Percentiles rank a stretch among this genome's conserved stretches.
phyloP scores from a whole-genome alignment of 2,113 vertebrate species.

The Stegostoma tigrinum region DNA sequence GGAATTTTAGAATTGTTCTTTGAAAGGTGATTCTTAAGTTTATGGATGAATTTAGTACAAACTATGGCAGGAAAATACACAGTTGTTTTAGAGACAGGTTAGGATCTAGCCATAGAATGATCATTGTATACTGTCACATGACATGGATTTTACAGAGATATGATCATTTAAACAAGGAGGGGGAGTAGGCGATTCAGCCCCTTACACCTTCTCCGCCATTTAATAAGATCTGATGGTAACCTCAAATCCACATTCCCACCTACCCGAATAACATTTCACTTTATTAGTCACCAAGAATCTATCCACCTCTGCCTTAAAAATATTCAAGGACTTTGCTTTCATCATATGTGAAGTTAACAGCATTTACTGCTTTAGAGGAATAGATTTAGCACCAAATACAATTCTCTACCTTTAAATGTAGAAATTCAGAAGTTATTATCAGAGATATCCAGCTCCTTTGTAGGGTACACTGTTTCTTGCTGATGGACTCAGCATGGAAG shows the following conservation, averaged over 20 bases:
- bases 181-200: no score
- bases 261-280: no score
- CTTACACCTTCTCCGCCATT: no score
- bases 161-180: no score
- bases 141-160: not conserved
- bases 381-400: not conserved
- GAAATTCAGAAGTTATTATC: not conserved
- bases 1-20: not conserved
- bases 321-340: no score
- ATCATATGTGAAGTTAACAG: not conserved
- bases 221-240: no score
- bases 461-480: not conserved
- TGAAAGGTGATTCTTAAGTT: not conserved
- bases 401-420: not conserved
- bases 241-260: no score
- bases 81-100: not conserved
- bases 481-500: no score
- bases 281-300: no score
- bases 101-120: no score
- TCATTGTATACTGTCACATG: not conserved
- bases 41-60: not conserved
- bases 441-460: not conserved
- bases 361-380: not conserved
- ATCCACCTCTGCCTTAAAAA: no score
- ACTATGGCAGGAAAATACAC: not conserved